A percentile compares a stretch with the other conserved stretches of the same genome.
Conservation (phyloP, 2,888 invertebrate genomes). For the Clostera curtula region DNA sequence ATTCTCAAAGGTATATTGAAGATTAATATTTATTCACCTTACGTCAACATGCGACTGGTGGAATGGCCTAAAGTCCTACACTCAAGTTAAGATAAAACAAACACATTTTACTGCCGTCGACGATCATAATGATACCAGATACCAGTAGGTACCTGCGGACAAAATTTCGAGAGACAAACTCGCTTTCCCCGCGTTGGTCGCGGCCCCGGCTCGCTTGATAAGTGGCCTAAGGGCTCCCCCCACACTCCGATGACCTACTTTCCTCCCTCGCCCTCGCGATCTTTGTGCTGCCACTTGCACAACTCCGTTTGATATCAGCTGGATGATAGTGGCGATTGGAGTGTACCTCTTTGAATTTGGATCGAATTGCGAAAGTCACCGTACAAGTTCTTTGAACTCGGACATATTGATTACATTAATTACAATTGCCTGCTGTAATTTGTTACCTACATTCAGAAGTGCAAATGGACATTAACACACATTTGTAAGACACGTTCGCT, state of each 20-base stretch:
- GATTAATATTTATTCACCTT: too few relatives aligned
- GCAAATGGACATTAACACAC: constrained; percentile 11
- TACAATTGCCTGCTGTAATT: constrained; percentile 8
- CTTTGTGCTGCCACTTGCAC: constrained; percentile 70
- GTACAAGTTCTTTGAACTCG: constrained; percentile 17
- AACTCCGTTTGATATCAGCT: constrained; percentile 65
- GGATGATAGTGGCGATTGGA: constrained; percentile 55
- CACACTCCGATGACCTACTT: constrained; percentile 48
- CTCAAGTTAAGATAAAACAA: constrained; percentile 18
- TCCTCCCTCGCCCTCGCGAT: constrained; percentile 61
- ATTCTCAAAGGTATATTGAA: too few relatives aligned
- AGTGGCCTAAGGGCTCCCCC: constrained; percentile 70
- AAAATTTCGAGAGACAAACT: constrained; percentile 56
- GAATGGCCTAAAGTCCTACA: constrained; percentile 10
- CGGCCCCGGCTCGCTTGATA: constrained; percentile 52
- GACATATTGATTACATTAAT: background rate
- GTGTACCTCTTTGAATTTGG: constrained; percentile 35
- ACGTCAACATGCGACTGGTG: constrained; percentile 3
- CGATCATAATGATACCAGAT: constrained; percentile 25
- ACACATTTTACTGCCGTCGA: constrained; percentile 18
- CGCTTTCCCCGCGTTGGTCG: constrained; percentile 59
- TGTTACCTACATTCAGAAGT: constrained; percentile 10
- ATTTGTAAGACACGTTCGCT: too few relatives aligned
- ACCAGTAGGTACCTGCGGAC: constrained; percentile 37
- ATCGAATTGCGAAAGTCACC: constrained; percentile 31